Evolutionary conservation across 1,140 invertebrate genomes (phyloP).

Genomic region (Trachelipus rathkii): DNA sequence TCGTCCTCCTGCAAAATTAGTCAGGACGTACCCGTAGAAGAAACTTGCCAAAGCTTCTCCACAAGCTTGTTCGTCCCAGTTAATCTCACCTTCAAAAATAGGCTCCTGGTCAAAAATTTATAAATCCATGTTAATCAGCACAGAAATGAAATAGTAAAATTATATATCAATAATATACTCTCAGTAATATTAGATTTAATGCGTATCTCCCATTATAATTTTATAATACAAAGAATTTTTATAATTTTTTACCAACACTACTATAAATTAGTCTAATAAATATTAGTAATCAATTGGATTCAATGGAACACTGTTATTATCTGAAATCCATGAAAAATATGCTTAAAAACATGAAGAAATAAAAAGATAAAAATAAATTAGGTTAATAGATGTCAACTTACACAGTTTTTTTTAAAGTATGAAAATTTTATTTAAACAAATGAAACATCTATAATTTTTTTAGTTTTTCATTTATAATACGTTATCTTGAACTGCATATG

Average conservation of each 20-base stretch:
- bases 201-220: not conserved
- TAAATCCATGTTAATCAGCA: not conserved
- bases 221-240: not conserved
- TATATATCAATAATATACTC: not conserved
- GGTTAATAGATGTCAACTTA: no score
- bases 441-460: no score
- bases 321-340: no score
- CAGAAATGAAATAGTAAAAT: not conserved
- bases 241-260: not conserved
- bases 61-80: not conserved
- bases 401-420: no score
- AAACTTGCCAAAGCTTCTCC: not conserved
- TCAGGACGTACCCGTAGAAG: not conserved
- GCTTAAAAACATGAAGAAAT: no score
- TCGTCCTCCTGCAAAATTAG: not conserved
- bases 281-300: no score
- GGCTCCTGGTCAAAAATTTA: not conserved
- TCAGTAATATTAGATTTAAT: not conserved
- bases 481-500: no score
- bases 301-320: no score
- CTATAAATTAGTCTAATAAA: no score
- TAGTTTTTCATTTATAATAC: no score
- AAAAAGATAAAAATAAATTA: no score
- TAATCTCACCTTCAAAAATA: not conserved
- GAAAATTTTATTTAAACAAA: no score